Percentiles rank a stretch among this genome's conserved stretches.
phyloP scores from a whole-genome alignment of 1,140 invertebrate genomes.

The Harlomillsia oculata region DNA sequence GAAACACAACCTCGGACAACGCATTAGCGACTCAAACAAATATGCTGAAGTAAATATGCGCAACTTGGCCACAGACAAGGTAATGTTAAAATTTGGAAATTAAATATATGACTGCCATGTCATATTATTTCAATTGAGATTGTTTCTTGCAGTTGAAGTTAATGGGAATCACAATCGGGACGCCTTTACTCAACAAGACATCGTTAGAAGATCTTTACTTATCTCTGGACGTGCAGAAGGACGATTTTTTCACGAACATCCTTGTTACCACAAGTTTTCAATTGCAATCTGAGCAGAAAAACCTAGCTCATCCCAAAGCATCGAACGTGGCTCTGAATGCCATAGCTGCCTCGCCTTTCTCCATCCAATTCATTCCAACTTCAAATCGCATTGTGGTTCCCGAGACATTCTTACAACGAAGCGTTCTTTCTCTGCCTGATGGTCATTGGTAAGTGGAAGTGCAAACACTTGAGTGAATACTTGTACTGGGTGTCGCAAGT shows the following conservation, averaged over 20 bases:
- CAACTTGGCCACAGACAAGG: slow-evolving; percentile 41
- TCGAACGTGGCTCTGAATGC: slow-evolving; percentile 39
- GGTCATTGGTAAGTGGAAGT: slow-evolving; percentile 18
- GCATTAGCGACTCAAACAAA: slow-evolving; percentile 30
- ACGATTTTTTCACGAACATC: slow-evolving; percentile 46
- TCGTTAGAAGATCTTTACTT: slow-evolving; percentile 45
- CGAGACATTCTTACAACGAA: slow-evolving; percentile 37
- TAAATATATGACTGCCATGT: too few species aligned
- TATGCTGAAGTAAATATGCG: slow-evolving; percentile 38
- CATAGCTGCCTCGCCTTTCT: slow-evolving; percentile 32
- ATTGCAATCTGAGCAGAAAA: slow-evolving; percentile 37
- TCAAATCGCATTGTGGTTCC: slow-evolving; percentile 45
- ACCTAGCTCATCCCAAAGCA: slow-evolving; percentile 36
- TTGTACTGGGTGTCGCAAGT: too few species aligned
- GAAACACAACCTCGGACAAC: slow-evolving; percentile 33
- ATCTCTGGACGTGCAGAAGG: slow-evolving; percentile 43
- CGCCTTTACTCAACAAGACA: slow-evolving; percentile 39
- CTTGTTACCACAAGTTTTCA: slow-evolving; percentile 41
- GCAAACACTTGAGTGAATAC: background rate
- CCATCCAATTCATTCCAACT: slow-evolving; percentile 41
- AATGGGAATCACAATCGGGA: slow-evolving; percentile 46
- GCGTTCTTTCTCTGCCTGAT: slow-evolving; percentile 9
- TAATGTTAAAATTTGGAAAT: too few species aligned
- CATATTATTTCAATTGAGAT: too few species aligned
- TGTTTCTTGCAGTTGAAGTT: slow-evolving; percentile 43